Evolutionary conservation across 2,888 invertebrate genomes (phyloP), one percentile per base, ranked within the genome.

Genomic region (Heterodera filipjevi): DNA sequence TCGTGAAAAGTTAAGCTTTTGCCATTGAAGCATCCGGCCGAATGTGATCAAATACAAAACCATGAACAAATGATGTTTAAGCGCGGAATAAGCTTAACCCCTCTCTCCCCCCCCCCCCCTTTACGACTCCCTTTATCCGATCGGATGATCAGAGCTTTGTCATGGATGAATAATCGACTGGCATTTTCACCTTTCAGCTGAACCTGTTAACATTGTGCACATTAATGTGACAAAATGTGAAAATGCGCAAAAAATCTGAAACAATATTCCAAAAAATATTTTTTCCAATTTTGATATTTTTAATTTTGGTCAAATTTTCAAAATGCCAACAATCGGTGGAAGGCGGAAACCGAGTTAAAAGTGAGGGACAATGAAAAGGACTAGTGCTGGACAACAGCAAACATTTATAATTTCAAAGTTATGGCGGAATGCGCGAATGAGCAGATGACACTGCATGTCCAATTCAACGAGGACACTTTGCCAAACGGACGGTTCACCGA

Each of bases 401-500:
- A 19, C 3, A 8, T 14, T 49, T 14, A 49, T 19, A 19, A 16
- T 49, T 3, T 19, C 49, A 16, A 8, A 88, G 88, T 88, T 2
- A 83, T 83, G 5, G 86, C 88, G 1, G 77, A 84, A 73, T 88
- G 88, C 66, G 86, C 86, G 14, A 80, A 82, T 3, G 82, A 87
- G 35, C 73, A 86, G 39, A 87, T 88, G 32, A 85, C 86, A 3
- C 84, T 88, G 33, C 85, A 87, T 78, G 82, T 88, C 49, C 83
- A 84, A 44, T 87, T 88, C 79, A 84, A 86, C 76, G 81, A 82
- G 8, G 74, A 78, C 30, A 82, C 84, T 68, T 79, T 85, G 14
- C 83, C 86, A 2, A 82, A 77, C 19, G 86, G 86, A 1, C 84
- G 83, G 70, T 89, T 89, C 81, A 83, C 81, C 16, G 89, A 86